Base-by-base conservation (phyloP, 1,140 invertebrate genomes). In the Zaprionus ghesquierei region DNA sequence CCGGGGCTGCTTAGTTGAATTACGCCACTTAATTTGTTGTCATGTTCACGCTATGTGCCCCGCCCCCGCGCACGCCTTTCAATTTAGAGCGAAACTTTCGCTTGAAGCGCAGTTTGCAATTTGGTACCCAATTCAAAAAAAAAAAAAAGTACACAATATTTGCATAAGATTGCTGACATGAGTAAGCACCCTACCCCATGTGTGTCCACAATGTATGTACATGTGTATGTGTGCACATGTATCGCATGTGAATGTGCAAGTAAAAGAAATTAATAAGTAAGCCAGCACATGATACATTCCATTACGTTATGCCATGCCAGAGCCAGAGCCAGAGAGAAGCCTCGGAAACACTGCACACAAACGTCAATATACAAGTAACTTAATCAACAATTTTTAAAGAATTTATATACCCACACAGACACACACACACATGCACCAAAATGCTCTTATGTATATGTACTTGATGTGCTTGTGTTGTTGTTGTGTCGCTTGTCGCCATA, bases 341-440 rank as follows among this genome's bases (percentile, higher is more conserved):
- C 56, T 29, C 56, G 55, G 65, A 63, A 65, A 41, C 51, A 35
- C 51, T n/a, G 4, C 62, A 51, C 61, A 69, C 68, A 12, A 75
- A 73, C 68, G 76, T 84, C 77, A 84, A 79, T 73, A 79, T 73
- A 77, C 76, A 81, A 61, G 62, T 50, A 51, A 81, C 70, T 72
- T 85, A 85, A 85, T 85, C 81, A 78, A 78, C 51, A 75, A 69
- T 64, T 80, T 79, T 73, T 73, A 38, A 70, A 70, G 65, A 79
- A 75, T 53, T 71, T 69, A 46, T 46, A 64, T 64, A 61, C 62
- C 51, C 38, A 38, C 18, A 53, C 4, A 46, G n/a, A 60, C 4
- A 27, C 5, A 53, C 4, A 46, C 23, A 60, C 9, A 38, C 10
- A 38, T 31, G 35, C 5, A 66, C n/a, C 49, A 20, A 18, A 33